Evolutionary conservation across 2,113 vertebrate genomes (phyloP), one percentile per base, ranked within the genome.

Genomic region (Onychostoma macrolepis): DNA sequence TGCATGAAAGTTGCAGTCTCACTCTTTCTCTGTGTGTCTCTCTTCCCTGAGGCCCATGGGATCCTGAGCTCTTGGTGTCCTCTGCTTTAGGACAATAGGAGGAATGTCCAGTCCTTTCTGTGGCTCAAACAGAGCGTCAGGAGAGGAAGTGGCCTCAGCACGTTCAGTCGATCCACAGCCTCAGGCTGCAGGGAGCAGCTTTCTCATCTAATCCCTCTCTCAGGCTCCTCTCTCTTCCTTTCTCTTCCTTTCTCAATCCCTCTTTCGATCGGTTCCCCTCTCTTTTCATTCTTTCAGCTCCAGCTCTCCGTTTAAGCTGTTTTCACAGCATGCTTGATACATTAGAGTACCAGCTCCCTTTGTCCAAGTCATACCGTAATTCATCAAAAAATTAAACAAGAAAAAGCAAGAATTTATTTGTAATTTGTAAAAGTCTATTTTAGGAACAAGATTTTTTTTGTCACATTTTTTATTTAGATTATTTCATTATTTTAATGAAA

Each of bases 51-150:
- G 63, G 81, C 81, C 63, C 81, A 36, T 71, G 81, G 65, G 65
- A 48, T 83, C 81, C 53, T 43, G 36, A 63, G 36, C 56, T 80
- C 56, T 8, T 79, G 50, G 50, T 79, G 77, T 56, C 30, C 80
- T 30, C 80, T 30, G 61, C 80, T 67, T 45, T 48, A 19, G 41
- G 81, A 83, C 81, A 83, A 83, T 83, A 83, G 65, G 74, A 76
- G 53, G 84, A 69, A 80, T 69, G 53, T 88, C 56, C 69, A 53
- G 10, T 58, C 3, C 56, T 77, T 58, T 77, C 26, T 77, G 71
- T 63, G 15, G 75, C 84, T 77, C 84, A 78, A 77, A 63, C 50
- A 24, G 72, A 75, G 48, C 84, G 26, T 78, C 81, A 83, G 84
- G 72, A 83, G 85, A 84, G 79, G 85, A 82, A 84, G 71, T 85